Base-by-base conservation (phyloP, 23 tunicate genomes). In the Clavelina lepadiformis region DNA sequence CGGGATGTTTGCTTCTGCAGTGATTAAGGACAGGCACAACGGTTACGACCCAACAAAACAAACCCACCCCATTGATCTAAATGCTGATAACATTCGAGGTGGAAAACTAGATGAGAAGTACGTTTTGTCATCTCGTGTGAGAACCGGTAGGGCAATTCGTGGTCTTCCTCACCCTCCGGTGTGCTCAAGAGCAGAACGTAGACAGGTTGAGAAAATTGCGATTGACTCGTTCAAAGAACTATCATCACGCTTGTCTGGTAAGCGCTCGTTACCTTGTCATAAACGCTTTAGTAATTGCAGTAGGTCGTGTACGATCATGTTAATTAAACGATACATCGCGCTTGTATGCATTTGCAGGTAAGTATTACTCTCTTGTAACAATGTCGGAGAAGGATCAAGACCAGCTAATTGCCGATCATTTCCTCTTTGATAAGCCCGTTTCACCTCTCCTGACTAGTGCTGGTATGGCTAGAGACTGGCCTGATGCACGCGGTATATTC, bases 401-500 rank as follows among this genome's bases (percentile, higher is more conserved):
- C 3, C 86, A 85, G 54, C 82, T 92, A 28, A 86, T 86, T 49
- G 81, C 24, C 1, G 95, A 86, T 35, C 95, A 86, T 49, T 86
- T 83, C 65, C 71, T 83, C 21, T 83, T 83, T 46, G 91, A 83
- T 58, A 83, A 83, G 61, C 94, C 94, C 18, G 86, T 86, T 28
- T 86, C 95, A 35, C 95, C 98, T 13, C 98, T 92, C 35, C 88
- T 92, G 33, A 78, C 74, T 19, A 85, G 86, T n/a, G 73, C 93
- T 8, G 73, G 78, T 33, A 92, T 92, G 98, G 98, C 95, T 2
- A 58, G 98, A 0, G 98, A 91, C 75, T 91, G 98, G 98, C 98
- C 98, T 36, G 98, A 91, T 64, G 98, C 98, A 32, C 67, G 98
- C 33, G 98, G 98, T 30, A 83, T 92, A 66, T 92, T 93, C 80